A percentile compares a stretch with the other conserved stretches of the same genome.
Conservation (phyloP, 2,888 invertebrate species). For the Caenorhabditis sp. region DNA sequence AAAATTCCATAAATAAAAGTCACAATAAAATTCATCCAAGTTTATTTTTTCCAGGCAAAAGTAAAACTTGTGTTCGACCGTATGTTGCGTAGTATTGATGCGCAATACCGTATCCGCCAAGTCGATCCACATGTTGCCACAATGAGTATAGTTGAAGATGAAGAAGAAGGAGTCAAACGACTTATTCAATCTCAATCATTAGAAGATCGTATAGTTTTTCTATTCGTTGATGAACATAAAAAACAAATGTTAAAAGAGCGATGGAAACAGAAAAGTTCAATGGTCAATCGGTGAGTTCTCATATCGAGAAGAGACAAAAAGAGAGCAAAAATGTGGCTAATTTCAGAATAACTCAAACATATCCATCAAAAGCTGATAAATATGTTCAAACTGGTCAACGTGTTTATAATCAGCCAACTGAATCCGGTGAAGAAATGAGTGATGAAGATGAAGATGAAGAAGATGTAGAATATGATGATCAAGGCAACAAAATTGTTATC, state of each 20-base stretch:
- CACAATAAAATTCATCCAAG: too few relatives aligned
- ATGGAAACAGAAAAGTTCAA: slow-evolving; percentile 52
- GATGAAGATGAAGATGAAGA: slow-evolving; percentile 46
- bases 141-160: slow-evolving; percentile 58
- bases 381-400: slow-evolving; percentile 59
- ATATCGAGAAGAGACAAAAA: neutral
- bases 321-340: neutral
- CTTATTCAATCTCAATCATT: slow-evolving; percentile 52
- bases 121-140: slow-evolving; percentile 59
- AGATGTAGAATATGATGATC: slow-evolving; percentile 41
- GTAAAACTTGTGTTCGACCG: slow-evolving; percentile 57
- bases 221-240: slow-evolving; percentile 59
- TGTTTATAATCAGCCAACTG: slow-evolving; percentile 53
- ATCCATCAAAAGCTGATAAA: slow-evolving; percentile 57
- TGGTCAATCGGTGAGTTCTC: slow-evolving; percentile 54
- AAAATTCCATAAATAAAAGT: too few relatives aligned
- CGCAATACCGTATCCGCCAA: slow-evolving; percentile 55
- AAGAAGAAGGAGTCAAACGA: slow-evolving; percentile 58
- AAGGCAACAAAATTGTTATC: slow-evolving; percentile 37
- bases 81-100: slow-evolving; percentile 55
- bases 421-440: slow-evolving; percentile 35
- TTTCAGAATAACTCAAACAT: slow-evolving; percentile 57
- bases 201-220: slow-evolving; percentile 54
- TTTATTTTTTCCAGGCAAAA: slow-evolving; percentile 48
- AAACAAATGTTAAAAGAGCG: slow-evolving; percentile 54